Evolutionary conservation across 2,113 vertebrate species (phyloP), one percentile per base, ranked within the genome.

Genomic region (Burhinus bistriatus): DNA sequence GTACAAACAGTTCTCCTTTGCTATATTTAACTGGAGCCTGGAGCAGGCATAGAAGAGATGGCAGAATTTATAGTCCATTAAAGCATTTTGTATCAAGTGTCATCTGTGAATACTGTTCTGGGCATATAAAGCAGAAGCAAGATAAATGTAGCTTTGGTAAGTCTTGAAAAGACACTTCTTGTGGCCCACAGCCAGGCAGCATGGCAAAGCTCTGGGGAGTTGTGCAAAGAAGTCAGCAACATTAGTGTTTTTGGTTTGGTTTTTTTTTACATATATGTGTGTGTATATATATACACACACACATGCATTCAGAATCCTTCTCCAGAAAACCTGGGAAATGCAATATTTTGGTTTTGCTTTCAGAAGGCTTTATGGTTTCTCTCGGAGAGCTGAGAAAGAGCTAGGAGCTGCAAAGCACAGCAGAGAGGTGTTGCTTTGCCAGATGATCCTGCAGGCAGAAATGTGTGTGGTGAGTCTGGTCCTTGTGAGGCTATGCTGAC

Each of bases 381-480:
- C 7, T 62, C 1, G 2, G 61, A 52, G 45, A 57, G 21, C 72
- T 80, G 32, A 22, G 51, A 10, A 38, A 14, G 55, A 64, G 44
- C 49, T 36, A 44, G 44, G 52, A 58, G 64, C n/a, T 42, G 49
- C 21, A 29, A 3, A 20, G 59, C 2, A 4, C 77, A 47, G 66
- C 61, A 21, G 32, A 27, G 77, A 36, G 34, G 42, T 40, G 34
- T 73, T 68, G 62, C 57, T 84, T 59, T 44, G n/a, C 17, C 49
- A 1, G 38, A 13, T 20, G 61, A 59, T 40, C 66, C 54, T 19
- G 12, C 3, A 3, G 71, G 34, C 54, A 57, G 47, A 30, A 34
- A 16, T 38, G 12, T 0, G 0, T 9, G 10, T 0, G 2, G 40
- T 9, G n/a, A 0, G 0, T 51, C 30, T 21, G 45, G 57, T 34